Percentiles rank a stretch among this genome's conserved stretches.
Evolutionary conservation across 2,888 invertebrate species (phyloP).

Genomic region (Acleris laterana): DNA sequence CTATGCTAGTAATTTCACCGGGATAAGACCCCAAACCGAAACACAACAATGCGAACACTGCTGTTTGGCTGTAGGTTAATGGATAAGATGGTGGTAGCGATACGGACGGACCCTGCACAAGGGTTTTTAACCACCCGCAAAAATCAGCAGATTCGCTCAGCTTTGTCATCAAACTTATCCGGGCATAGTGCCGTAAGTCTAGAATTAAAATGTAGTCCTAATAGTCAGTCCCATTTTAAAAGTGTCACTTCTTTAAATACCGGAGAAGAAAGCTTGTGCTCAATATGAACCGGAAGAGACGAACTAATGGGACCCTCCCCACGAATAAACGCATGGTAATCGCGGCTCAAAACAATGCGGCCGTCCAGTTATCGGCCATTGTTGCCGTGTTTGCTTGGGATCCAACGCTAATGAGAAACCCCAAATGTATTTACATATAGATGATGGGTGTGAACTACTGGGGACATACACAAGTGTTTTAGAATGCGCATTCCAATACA

Average conservation of each 20-base stretch:
- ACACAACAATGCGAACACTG: no score
- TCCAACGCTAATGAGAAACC: conserved; percentile 22
- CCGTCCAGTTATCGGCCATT: conserved; percentile 34
- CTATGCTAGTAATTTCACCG: no score
- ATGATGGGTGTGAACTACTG: conserved; percentile 21
- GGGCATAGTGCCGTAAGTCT: no score
- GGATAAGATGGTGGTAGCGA: no score
- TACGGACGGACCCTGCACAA: no score
- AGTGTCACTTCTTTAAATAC: background rate
- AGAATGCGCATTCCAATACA: background rate
- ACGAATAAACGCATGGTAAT: conserved; percentile 23
- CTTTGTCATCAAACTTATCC: no score
- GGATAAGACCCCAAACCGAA: no score
- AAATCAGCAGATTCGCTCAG: no score
- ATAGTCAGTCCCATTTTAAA: no score
- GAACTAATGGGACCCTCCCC: conserved; percentile 16
- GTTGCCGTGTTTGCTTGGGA: conserved; percentile 13
- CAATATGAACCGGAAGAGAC: conserved; percentile 20
- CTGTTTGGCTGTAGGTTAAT: no score
- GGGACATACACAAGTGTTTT: background rate
- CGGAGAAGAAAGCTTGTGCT: conserved; percentile 15
- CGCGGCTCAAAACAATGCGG: conserved; percentile 34
- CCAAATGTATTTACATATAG: conserved; percentile 28
- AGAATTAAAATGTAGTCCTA: no score
- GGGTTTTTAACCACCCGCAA: no score